phyloP scores from a whole-genome alignment of 2,797 vertebrate genomes.

The Phataginus tricuspis region DNA sequence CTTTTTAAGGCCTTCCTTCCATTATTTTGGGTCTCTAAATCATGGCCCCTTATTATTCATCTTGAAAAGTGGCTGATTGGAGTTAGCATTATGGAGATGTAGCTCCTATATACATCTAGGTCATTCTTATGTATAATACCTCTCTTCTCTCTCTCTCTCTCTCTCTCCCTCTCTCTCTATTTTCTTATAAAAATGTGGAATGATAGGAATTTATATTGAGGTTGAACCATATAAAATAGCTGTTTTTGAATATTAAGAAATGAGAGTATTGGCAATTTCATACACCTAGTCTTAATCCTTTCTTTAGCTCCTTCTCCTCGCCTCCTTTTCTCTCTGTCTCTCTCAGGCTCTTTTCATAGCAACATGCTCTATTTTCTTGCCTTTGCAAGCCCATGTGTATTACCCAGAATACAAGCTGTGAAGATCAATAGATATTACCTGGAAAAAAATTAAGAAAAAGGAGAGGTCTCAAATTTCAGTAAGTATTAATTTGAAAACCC shows the following conservation, averaged over 20 bases:
- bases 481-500: conserved; percentile 64
- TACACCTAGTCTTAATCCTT: not conserved
- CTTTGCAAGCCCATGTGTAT: conserved; percentile 6
- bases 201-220: not conserved
- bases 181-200: not conserved
- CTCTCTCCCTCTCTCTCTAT: not conserved
- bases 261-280: not conserved
- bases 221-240: not conserved
- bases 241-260: not conserved
- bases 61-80: conserved; percentile 11
- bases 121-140: not conserved
- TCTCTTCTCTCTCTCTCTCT: not conserved
- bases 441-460: conserved; percentile 65
- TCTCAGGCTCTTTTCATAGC: not conserved
- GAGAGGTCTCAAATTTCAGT: conserved; percentile 61
- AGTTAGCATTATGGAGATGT: not conserved
- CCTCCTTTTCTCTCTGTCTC: not conserved
- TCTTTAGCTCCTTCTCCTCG: not conserved
- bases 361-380: conserved; percentile 19
- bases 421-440: conserved; percentile 57
- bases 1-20: not conserved
- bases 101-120: not conserved
- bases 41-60: not conserved
- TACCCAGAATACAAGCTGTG: conserved; percentile 41
- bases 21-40: not conserved